These are phyloP conservation scores for Agrochola lota DNA, from an alignment of 2,888 invertebrate species.

Conservation along the genomic window DNA sequence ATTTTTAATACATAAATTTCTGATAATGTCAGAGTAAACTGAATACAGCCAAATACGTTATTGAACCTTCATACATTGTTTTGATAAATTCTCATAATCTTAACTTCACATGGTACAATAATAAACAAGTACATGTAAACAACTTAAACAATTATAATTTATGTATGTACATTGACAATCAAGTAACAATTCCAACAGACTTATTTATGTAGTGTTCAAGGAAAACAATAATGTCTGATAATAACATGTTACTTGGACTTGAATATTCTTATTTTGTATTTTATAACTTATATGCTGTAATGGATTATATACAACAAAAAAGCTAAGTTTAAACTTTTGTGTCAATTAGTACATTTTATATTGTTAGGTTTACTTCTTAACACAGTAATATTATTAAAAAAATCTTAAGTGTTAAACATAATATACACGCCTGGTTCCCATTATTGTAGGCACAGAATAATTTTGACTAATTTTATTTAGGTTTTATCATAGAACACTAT, in stretches of 20 bases:
- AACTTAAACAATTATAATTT: constrained; percentile 30
- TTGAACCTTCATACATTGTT: constrained; percentile 5
- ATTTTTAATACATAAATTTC: constrained; percentile 25
- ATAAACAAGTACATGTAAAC: constrained; percentile 52
- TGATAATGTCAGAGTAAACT: constrained; percentile 18
- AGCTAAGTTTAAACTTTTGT: not conserved
- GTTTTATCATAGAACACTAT: not conserved
- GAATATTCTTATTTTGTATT: not conserved
- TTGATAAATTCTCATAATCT: constrained; percentile 13
- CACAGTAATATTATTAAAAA: not conserved
- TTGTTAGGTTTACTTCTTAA: not conserved
- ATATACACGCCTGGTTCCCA: too few relatives aligned
- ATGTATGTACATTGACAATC: constrained; percentile 23
- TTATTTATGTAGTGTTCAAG: constrained; percentile 26
- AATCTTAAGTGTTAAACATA: not conserved
- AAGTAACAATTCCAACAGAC: not conserved
- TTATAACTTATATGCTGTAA: not conserved
- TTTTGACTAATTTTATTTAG: not conserved
- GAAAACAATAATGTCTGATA: constrained; percentile 42
- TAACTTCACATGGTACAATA: constrained; percentile 14
- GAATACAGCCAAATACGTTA: not conserved
- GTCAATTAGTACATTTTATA: not conserved
- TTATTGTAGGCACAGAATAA: too few relatives aligned
- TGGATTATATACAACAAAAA: not conserved
- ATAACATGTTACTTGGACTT: constrained; percentile 2